These are phyloP conservation scores for Mesochorus sp. DNA, from an alignment of 2,888 invertebrate genomes.

Conservation along the genomic window DNA sequence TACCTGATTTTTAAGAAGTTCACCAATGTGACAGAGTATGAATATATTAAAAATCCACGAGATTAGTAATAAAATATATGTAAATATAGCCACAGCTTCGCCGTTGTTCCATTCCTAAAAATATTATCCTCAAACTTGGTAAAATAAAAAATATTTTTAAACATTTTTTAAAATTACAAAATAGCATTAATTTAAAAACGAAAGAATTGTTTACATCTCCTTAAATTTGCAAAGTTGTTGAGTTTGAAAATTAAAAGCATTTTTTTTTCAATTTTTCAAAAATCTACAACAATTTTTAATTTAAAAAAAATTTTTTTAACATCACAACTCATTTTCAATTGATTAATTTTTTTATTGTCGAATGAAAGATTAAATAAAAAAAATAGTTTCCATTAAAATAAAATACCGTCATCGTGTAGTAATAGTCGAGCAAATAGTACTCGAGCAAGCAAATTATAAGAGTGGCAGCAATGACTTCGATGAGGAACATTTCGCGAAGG, in stretches of 20 bases:
- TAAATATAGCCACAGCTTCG: conserved; percentile 34
- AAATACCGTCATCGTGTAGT: no score
- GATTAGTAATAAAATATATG: conserved; percentile 26
- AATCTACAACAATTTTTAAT: no score
- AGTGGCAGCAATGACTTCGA: conserved; percentile 74
- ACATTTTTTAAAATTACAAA: no score
- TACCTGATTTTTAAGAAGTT: conserved; percentile 72
- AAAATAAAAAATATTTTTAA: no score
- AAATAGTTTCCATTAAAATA: no score
- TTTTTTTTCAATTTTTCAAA: no score
- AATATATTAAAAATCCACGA: conserved; percentile 48
- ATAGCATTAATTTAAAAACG: no score
- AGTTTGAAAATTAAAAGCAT: no score
- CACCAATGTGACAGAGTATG: conserved; percentile 64
- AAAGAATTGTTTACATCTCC: no score
- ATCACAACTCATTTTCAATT: neutral
- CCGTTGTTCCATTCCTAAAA: conserved; percentile 50
- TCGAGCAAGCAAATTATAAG: conserved; percentile 75
- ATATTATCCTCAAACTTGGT: no score
- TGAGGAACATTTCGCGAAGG: conserved; percentile 71
- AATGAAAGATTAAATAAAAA: neutral
- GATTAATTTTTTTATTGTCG: neutral
- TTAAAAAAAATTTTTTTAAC: no score
- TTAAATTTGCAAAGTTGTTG: no score
- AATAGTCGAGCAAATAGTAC: conserved; percentile 72